Evolutionary conservation across 2,113 vertebrate genomes (phyloP), one percentile per base, ranked within the genome.

Genomic region (Crotalus viridis): DNA sequence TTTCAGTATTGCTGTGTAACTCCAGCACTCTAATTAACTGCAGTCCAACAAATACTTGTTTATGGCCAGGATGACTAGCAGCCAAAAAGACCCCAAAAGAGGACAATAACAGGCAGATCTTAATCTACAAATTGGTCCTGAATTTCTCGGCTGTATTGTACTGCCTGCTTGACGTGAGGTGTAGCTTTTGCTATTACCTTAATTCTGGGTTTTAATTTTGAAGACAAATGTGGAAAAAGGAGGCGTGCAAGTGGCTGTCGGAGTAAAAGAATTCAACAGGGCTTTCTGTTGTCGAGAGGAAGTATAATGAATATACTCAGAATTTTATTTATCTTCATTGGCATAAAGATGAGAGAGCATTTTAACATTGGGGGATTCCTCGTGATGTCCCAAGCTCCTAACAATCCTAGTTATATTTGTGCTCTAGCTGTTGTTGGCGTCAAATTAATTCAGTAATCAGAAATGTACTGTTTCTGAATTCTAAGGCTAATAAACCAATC

Each of bases 11-110:
- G n/a, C n/a, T 6, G 33, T 55, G 48, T 6, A 74, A 88, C 57
- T 92, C 48, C 69, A n/a, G n/a, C 26, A n/a, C 55, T 59, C 55
- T 87, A 91, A 91, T 92, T 88, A 88, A 69, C 85, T 69, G 43
- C 91, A 92, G n/a, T 22, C 10, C 56, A 10, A 59, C 39, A 26
- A 26, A 64, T 7, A 51, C 33, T 88, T 87, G 48, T 92, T 88
- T 69, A 69, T 55, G 48, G 21, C 48, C 86, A 55, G 22, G 46
- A 10, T 88, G n/a, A 55, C n/a, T 92, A 87, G 91, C n/a, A 43
- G 48, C 88, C 88, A 87, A 88, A 92, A 81, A 92, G 21, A 88
- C 28, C 51, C 46, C 22, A 59, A 39, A 51, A 56, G 28, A 87
- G 26, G 54, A 55, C 46, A 48, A 54, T 56, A 92, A 21, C 19